phyloP scores from a whole-genome alignment of 2,797 vertebrate species.

The Linurgus olivaceus region DNA sequence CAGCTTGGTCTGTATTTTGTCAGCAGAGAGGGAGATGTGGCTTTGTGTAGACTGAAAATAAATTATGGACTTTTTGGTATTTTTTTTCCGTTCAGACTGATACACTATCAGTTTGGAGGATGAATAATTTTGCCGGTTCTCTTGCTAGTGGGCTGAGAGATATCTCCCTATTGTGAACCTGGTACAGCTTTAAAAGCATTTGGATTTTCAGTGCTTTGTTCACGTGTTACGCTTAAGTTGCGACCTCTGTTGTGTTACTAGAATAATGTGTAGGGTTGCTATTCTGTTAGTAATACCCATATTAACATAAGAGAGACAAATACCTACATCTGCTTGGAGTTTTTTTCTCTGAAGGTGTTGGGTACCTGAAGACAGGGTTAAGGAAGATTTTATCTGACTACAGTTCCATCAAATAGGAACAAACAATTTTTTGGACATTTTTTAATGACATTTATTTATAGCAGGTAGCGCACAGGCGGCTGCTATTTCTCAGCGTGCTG shows the following conservation, averaged over 20 bases:
- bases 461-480: conserved; percentile 75
- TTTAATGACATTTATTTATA: conserved; percentile 77
- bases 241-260: conserved; percentile 18
- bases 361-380: conserved; percentile 33
- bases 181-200: conserved; percentile 23
- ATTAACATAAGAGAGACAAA: conserved; percentile 46
- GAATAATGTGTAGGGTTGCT: not conserved
- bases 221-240: not conserved
- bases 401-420: conserved; percentile 68
- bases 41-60: conserved; percentile 39
- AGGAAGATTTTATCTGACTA: conserved; percentile 60
- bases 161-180: conserved; percentile 15
- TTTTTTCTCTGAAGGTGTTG: conserved; percentile 45
- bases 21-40: not conserved
- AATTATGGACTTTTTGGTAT: not conserved
- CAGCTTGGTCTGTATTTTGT: conserved; percentile 55
- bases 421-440: conserved; percentile 63
- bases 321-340: not conserved
- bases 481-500: conserved; percentile 72
- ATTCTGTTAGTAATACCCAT: conserved; percentile 37
- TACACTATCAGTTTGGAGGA: conserved; percentile 31
- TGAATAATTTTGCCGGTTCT: conserved; percentile 49
- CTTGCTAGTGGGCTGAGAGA: conserved; percentile 2
- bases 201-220: conserved; percentile 45
- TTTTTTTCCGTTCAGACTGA: not conserved